A percentile compares a stretch with the other conserved stretches of the same genome.
These are phyloP conservation scores for Pantherophis alleghaniensis DNA, from an alignment of 2,797 vertebrate species.

Conservation along the genomic window DNA sequence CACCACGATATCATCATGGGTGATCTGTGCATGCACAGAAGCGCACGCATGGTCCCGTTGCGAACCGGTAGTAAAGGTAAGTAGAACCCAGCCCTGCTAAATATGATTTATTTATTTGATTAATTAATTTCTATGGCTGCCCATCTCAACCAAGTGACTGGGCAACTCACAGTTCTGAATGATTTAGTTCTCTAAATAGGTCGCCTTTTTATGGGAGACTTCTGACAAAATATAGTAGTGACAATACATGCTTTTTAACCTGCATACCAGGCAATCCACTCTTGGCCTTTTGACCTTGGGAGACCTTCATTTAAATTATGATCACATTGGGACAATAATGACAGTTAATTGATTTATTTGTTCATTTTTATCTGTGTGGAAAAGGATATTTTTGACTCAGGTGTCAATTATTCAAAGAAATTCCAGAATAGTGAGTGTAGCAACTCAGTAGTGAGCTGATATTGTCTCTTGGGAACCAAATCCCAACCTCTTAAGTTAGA, in stretches of 20 bases:
- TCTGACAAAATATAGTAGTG: conserved; percentile 23
- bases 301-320: conserved; percentile 13
- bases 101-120: conserved; percentile 14
- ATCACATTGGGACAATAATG: conserved; percentile 23
- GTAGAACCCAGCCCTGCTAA: no score
- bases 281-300: not conserved
- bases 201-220: conserved; percentile 8
- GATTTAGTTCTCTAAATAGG: conserved; percentile 42
- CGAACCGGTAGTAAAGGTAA: no score
- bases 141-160: not conserved
- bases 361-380: not conserved
- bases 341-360: conserved; percentile 22
- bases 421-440: not conserved
- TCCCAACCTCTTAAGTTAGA: not conserved
- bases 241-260: not conserved
- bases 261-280: not conserved
- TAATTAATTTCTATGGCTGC: not conserved
- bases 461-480: not conserved
- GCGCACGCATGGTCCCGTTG: no score
- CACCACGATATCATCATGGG: no score
- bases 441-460: not conserved
- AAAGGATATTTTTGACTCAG: not conserved
- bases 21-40: no score
- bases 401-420: not conserved
- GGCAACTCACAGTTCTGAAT: not conserved